Evolutionary conservation across 1,140 invertebrate genomes (phyloP), one percentile per base, ranked within the genome.

Genomic region (Akabosia matsudoensis): DNA sequence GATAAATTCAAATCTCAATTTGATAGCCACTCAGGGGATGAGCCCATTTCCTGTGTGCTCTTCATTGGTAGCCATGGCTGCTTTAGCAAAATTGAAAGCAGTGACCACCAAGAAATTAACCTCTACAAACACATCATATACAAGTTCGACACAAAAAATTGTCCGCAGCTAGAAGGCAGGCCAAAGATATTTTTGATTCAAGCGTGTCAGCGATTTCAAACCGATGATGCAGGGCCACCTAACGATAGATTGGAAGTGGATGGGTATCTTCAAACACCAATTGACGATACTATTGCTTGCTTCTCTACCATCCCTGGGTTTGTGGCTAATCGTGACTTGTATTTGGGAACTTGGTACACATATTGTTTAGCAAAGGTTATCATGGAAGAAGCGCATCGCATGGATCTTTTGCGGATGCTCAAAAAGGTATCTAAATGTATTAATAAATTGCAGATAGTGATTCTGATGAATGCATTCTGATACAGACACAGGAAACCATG

Each of bases 161-260:
- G 77, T 33, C 14, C 67, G 4, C 30, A 70, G 28, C 30, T 78
- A 18, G n/a, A 74, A 13, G 67, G 64, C 4, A 78, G 75, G 52
- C 77, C 77, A 14, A 78, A 78, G 34, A 75, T 78, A 26, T 67
- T 78, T 45, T 74, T 78, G 7, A 71, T 78, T 7, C 77, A 78
- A 33, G 74, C 77, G 24, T 78, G 77, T 26, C 77, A 78, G 52
- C 67, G 74, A 3, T 67, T 56, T 26, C 51, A 26, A 22, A n/a
- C 34, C 7, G 74, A 75, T 33, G 34, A 56, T 56, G 54, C 14
- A 7, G 37, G 7, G 7, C 37, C 37, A 18, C 7, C 37, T 7
- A 45, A 45, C 7, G 37, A 45, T 18, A 56, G 54, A 22, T n/a
- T 22, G 22, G 10, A 56, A 22, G 54, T 22, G 10, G 54, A 56